Percentiles rank a stretch among this genome's conserved stretches.
Conservation (phyloP, 1,140 invertebrate genomes). For the Brachionus plicatilis region DNA sequence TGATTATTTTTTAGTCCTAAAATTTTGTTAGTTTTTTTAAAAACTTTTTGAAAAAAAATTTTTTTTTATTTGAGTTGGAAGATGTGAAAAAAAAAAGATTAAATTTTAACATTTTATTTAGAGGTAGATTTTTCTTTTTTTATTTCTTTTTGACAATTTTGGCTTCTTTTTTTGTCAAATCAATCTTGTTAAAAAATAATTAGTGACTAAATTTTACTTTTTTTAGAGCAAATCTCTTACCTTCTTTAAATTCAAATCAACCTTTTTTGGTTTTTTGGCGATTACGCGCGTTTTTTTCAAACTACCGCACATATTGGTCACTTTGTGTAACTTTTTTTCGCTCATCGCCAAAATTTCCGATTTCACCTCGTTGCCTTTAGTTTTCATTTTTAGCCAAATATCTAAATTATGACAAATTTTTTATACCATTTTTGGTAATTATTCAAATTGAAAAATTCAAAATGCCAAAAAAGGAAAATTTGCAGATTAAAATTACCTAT, state of each 20-base stretch:
- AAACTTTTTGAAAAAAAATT: neutral
- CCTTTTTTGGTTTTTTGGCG: conserved; percentile 20
- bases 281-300: conserved; percentile 22
- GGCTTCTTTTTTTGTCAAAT: neutral
- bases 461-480: neutral
- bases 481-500: neutral
- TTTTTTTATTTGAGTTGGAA: too few species aligned
- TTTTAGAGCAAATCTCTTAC: neutral
- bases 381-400: neutral
- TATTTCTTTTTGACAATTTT: neutral
- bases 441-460: neutral
- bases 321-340: conserved; percentile 8
- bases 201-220: neutral
- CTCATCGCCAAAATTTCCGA: conserved; percentile 4
- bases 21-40: neutral
- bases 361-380: neutral
- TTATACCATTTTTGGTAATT: conserved; percentile 8
- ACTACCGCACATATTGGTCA: neutral
- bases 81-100: neutral
- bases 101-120: neutral
- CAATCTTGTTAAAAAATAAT: neutral
- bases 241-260: conserved; percentile 11
- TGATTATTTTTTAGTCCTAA: neutral
- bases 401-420: neutral
- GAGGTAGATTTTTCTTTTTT: neutral